Base-by-base conservation (phyloP, 2,113 vertebrate species). In the Campylomormyrus numenius region DNA sequence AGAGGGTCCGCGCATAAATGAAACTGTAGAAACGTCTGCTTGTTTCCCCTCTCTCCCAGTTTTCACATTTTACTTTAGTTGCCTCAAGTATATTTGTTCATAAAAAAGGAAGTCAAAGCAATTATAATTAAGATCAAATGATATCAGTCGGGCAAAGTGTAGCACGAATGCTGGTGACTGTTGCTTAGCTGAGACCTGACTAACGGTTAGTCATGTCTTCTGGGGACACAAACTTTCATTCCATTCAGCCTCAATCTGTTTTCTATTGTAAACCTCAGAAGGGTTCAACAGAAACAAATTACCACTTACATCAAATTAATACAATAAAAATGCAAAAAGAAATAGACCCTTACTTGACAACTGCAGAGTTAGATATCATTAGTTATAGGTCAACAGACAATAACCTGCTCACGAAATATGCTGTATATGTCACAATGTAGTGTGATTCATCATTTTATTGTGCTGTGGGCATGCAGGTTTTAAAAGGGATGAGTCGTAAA, bases 271-370 rank as follows among this genome's bases (percentile, higher is more conserved):
- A 35, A 70, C 56, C 56, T 89, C 80, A 19, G 31, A 89, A 90
- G 8, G 1, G 3, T 7, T 92, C 3, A 11, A 39, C 88, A 5
- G 15, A 70, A 90, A 70, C 84, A 58, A 84, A 50, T 49, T 8
- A 10, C 5, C 53, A 19, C 4, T 27, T 46, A 70, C 49, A 87
- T 66, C 86, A 86, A 19, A 87, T 90, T 46, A 90, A 87, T 90
- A 84, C 42, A 74, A 58, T 39, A 27, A 10, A n/a, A 87, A 56
- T 17, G 53, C 19, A 52, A 53, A 85, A 62, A 53, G 52, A 52
- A 87, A 85, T 48, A 53, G 52, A 80, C 74, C 50, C 52, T 49
- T 21, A 24, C 89, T 27, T 45, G 35, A 89, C 24, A n/a, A 56
- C 21, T 19, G 77, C 42, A 89, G 9, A 48, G 80, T 62, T 52